These are phyloP conservation scores for Chiroxiphia lanceolata DNA, from an alignment of 2,797 vertebrate species.

Conservation along the genomic window DNA sequence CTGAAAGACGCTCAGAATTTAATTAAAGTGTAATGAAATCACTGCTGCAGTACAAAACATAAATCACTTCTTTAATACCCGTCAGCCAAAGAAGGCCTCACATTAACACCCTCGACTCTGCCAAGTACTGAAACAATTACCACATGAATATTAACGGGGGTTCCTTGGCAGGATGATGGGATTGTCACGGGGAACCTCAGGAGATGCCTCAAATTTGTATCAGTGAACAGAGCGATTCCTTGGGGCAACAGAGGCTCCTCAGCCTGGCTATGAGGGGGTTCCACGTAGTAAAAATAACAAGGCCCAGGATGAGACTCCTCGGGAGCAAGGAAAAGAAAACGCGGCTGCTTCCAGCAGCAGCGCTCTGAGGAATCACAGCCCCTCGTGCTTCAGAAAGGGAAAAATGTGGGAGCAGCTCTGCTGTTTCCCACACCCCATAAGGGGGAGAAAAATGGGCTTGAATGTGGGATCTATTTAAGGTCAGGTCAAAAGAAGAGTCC, in stretches of 20 bases:
- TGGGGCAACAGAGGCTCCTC: not conserved
- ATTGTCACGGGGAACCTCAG: not conserved
- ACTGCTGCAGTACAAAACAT: not conserved
- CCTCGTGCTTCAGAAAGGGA: not conserved
- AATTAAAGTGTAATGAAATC: not conserved
- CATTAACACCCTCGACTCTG: not conserved
- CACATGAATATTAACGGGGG: not conserved
- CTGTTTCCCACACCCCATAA: not conserved
- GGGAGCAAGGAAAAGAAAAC: not conserved
- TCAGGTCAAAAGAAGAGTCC: not conserved
- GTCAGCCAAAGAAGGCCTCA: not conserved
- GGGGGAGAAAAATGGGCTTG: not conserved
- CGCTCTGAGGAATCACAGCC: not conserved
- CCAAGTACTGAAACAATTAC: conserved; percentile 22
- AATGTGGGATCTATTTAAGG: not conserved
- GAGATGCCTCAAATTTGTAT: not conserved
- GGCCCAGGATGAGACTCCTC: not conserved
- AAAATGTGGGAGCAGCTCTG: not conserved
- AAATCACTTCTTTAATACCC: not conserved
- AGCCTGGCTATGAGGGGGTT: not conserved
- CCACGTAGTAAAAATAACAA: not conserved
- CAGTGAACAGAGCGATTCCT: not conserved
- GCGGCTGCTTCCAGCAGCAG: not conserved
- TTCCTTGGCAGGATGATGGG: not conserved
- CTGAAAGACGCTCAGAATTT: not conserved